Evolutionary conservation across 2,797 vertebrate species (phyloP).

Genomic region (Xiphorhynchus erythropygius): DNA sequence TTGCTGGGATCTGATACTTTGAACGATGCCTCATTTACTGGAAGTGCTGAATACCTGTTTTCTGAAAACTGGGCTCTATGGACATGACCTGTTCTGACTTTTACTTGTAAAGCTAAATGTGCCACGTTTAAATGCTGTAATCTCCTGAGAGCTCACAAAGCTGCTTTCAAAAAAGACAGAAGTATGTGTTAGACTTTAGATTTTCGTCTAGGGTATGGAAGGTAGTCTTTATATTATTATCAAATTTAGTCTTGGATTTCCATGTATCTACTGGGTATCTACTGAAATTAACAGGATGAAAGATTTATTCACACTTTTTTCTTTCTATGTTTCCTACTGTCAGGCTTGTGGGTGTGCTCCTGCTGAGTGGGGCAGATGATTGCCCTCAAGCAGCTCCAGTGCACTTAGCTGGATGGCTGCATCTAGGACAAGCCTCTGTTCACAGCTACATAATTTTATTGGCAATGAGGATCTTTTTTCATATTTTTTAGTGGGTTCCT

Average conservation of each 20-base stretch:
- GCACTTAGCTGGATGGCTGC: neutral
- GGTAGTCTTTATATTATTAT: neutral
- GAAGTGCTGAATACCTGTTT: constrained; percentile 1
- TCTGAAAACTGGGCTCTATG: neutral
- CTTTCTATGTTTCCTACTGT: neutral
- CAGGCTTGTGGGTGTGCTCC: neutral
- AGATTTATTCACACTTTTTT: neutral
- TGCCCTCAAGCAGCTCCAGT: neutral
- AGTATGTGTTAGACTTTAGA: neutral
- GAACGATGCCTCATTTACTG: neutral
- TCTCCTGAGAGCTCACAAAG: neutral
- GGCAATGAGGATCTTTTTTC: neutral
- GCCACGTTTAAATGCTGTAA: neutral
- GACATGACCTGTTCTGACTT: neutral
- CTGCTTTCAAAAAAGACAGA: neutral
- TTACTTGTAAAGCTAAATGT: constrained; percentile 1
- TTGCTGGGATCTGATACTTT: neutral
- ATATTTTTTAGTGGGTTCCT: too few species aligned
- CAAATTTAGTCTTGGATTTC: neutral
- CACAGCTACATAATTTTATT: neutral
- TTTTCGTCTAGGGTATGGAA: neutral
- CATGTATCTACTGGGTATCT: neutral
- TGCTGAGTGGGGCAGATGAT: neutral
- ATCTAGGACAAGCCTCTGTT: neutral
- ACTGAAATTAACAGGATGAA: neutral